phyloP scores from a whole-genome alignment of 2,113 vertebrate species.

The Pseudolaguvia tuberculata region DNA sequence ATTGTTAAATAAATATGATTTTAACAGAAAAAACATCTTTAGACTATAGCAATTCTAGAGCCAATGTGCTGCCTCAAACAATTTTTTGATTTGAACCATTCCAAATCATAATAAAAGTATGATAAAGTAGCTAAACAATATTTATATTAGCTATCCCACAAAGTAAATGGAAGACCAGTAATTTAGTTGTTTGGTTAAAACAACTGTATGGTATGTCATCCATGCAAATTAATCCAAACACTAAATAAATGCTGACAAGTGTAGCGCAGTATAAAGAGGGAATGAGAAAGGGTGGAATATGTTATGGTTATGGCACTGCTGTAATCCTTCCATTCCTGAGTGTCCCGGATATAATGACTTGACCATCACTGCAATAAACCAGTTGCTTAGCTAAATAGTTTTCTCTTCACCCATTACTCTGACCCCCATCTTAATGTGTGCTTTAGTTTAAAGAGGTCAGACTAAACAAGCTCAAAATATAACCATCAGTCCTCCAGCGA shows the following conservation, averaged over 20 bases:
- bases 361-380: background rate
- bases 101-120: too few relatives aligned
- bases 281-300: background rate
- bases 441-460: conserved; percentile 54
- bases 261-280: background rate
- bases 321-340: background rate
- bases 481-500: conserved; percentile 42
- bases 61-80: too few relatives aligned
- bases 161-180: background rate
- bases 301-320: background rate
- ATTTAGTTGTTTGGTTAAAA: too few relatives aligned
- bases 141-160: background rate
- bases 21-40: too few relatives aligned
- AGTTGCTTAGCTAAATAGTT: conserved; percentile 31
- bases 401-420: conserved; percentile 49
- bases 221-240: background rate
- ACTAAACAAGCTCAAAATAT: conserved; percentile 64
- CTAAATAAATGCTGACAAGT: background rate
- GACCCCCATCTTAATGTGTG: conserved; percentile 35
- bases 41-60: too few relatives aligned
- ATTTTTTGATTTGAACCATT: background rate
- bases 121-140: background rate
- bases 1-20: too few relatives aligned
- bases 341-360: background rate
- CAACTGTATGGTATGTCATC: background rate